Base-by-base conservation (phyloP, 2,797 vertebrate genomes). In the Typhlichthys subterraneus region DNA sequence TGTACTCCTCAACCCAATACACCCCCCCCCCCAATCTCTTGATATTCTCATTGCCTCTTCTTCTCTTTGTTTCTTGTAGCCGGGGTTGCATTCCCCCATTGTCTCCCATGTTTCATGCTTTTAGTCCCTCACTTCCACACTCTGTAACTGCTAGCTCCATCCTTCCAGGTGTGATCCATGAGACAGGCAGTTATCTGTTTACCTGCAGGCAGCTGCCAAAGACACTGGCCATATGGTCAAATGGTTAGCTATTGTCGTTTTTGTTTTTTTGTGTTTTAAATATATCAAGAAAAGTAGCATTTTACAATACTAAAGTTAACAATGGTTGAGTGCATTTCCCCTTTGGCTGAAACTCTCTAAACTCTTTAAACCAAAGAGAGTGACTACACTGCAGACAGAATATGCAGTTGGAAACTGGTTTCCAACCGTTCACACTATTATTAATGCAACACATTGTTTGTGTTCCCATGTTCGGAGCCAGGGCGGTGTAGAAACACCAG, bases 141-240 rank as follows among this genome's bases (percentile, higher is more conserved):
- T 47, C 46, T 17, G 8, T 19, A 46, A 5, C 12, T 13, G n/a
- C 17, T 12, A 4, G 23, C 23, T 48, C 47, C 12, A 4, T 63
- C 67, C 59, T 65, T 49, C 59, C 57, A 56, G 51, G 70, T 84
- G 77, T 84, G 86, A 86, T 86, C 76, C 70, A 81, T 84, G 76
- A 72, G 74, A 61, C 76, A 84, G 85, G 84, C 85, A 84, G 77
- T 4, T 29, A 4, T 29, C 23, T 29, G 23, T 29, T 29, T 29
- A 4, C 23, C 81, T 57, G 77, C 69, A 84, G 84, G 76, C 73
- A 67, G 57, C 73, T 77, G 74, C 83, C 72, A 73, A 67, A 83
- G 74, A 69, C 63, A 51, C 71, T 75, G 82, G 69, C 86, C 81
- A 65, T 79, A 87, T 78, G 84, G 79, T 63, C 57, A 75, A 81